A percentile compares a stretch with the other conserved stretches of the same genome.
Conservation (phyloP, 2,888 invertebrate genomes). For the Choreutis nemorana region DNA sequence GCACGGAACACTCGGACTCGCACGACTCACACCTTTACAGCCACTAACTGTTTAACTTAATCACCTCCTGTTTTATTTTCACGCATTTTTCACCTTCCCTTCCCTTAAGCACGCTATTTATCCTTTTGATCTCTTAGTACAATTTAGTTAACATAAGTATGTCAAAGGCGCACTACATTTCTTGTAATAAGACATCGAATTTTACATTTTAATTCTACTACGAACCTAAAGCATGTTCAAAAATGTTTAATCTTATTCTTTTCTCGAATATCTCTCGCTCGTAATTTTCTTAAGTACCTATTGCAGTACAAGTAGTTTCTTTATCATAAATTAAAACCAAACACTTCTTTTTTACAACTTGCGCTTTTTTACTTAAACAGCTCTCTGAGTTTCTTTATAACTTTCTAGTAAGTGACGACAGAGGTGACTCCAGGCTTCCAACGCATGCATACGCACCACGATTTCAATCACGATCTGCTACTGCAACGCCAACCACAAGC, state of each 20-base stretch:
- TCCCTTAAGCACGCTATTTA: conserved; percentile 53
- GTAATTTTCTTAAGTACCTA: too few relatives aligned
- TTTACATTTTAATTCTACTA: too few relatives aligned
- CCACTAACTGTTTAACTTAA: conserved; percentile 56
- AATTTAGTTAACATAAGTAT: neutral
- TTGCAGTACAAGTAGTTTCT: too few relatives aligned
- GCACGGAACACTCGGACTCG: conserved; percentile 62
- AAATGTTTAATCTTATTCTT: too few relatives aligned
- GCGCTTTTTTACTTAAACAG: too few relatives aligned
- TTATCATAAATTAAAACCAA: too few relatives aligned
- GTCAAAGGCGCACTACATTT: neutral
- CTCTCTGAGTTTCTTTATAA: too few relatives aligned
- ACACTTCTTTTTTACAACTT: too few relatives aligned
- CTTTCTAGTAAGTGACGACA: conserved; percentile 42
- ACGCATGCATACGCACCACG: conserved; percentile 70
- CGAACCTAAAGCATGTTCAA: too few relatives aligned
- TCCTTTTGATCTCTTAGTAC: conserved; percentile 14
- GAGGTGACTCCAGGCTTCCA: conserved; percentile 46
- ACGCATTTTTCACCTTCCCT: conserved; percentile 51
- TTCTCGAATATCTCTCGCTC: too few relatives aligned
- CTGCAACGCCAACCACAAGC: conserved; percentile 92
- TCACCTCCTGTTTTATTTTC: conserved; percentile 42
- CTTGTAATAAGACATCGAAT: too few relatives aligned
- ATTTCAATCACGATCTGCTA: conserved; percentile 86
- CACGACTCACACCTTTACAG: conserved; percentile 60